Percentiles rank a stretch among this genome's conserved stretches.
These are phyloP conservation scores for Triplophysa bombifrons DNA, from an alignment of 2,797 vertebrate species.

Conservation along the genomic window DNA sequence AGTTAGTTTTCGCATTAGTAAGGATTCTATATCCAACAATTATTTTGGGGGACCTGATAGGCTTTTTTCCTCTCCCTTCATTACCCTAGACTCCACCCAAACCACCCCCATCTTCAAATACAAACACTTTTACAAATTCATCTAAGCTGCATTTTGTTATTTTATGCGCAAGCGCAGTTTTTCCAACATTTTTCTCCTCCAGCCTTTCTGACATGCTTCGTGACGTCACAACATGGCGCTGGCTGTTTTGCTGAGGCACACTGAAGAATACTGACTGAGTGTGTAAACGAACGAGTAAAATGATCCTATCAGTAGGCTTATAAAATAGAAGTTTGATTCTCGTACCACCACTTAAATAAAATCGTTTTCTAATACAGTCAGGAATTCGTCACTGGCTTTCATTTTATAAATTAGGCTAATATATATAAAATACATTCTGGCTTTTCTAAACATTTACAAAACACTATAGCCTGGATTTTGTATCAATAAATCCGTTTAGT, in stretches of 20 bases:
- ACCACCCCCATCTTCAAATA: constrained; percentile 61
- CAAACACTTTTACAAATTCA: constrained; percentile 68
- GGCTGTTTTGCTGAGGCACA: constrained; percentile 53
- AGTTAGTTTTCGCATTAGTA: background rate
- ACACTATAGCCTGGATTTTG: background rate
- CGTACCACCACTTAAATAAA: constrained; percentile 36
- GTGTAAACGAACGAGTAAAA: constrained; percentile 23
- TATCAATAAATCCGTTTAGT: background rate
- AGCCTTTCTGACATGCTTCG: constrained; percentile 69
- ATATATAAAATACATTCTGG: background rate
- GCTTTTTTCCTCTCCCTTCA: constrained; percentile 6
- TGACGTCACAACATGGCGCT: constrained; percentile 79
- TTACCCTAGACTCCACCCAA: constrained; percentile 39
- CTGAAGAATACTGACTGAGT: constrained; percentile 56
- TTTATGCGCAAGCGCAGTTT: constrained; percentile 68
- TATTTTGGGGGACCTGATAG: constrained; percentile 4
- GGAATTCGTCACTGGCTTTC: constrained; percentile 57
- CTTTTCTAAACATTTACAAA: background rate
- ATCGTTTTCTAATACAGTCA: constrained; percentile 61
- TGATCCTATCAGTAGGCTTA: background rate
- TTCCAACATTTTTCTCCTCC: constrained; percentile 57
- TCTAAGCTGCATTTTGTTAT: constrained; percentile 58
- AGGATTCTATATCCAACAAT: background rate
- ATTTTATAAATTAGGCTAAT: too few species aligned
- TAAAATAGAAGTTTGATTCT: constrained; percentile 24